phyloP scores from a whole-genome alignment of 2,797 vertebrate species.

The Poecilia picta region DNA sequence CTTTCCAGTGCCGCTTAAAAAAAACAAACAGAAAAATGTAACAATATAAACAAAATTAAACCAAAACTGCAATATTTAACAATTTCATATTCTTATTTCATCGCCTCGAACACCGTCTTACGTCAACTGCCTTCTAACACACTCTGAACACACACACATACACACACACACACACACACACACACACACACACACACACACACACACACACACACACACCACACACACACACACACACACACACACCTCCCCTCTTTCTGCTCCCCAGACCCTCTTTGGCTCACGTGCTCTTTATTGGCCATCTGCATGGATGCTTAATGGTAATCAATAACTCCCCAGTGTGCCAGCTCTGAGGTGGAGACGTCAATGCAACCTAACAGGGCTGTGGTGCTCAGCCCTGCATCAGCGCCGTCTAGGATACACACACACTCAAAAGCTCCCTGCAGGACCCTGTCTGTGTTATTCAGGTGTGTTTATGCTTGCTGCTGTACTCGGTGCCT shows the following conservation, averaged over 20 bases:
- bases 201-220: conserved; percentile 5
- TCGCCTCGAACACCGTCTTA: conserved; percentile 3
- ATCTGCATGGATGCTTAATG: conserved; percentile 81
- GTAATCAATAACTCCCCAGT: conserved; percentile 79
- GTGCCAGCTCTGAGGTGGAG: conserved; percentile 75
- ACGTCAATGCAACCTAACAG: conserved; percentile 76
- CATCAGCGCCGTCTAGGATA: conserved; percentile 56
- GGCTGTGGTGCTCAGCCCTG: conserved; percentile 67
- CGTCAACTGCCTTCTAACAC: not conserved
- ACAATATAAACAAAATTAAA: not conserved
- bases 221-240: no score
- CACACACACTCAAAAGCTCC: conserved; percentile 41
- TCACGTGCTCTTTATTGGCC: conserved; percentile 78
- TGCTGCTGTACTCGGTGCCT: conserved; percentile 48
- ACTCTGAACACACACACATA: conserved; percentile 10
- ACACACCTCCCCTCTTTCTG: conserved; percentile 8
- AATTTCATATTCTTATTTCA: conserved; percentile 11
- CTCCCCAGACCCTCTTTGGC: conserved; percentile 66
- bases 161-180: not conserved
- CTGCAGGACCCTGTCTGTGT: conserved; percentile 64
- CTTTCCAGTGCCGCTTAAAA: not conserved
- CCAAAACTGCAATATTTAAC: not conserved
- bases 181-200: not conserved
- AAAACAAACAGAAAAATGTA: not conserved
- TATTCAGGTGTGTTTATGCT: conserved; percentile 70